phyloP scores from a whole-genome alignment of 2,888 invertebrate species.

The Automeris io region DNA sequence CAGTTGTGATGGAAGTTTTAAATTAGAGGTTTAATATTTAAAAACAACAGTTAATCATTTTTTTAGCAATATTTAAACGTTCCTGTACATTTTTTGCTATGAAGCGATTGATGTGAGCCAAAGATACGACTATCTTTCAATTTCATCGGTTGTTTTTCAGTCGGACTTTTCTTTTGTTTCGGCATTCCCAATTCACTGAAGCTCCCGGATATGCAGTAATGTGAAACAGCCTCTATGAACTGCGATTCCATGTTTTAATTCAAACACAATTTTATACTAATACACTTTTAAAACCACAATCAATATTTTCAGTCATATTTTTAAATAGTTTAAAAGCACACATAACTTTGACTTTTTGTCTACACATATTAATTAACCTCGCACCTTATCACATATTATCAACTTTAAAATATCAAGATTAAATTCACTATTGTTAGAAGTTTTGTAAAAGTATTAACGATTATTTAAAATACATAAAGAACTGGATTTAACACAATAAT shows the following conservation, averaged over 20 bases:
- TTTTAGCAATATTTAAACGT: no score
- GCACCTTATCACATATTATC: no score
- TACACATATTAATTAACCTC: no score
- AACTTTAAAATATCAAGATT: no score
- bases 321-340: not conserved
- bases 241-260: slow-evolving; percentile 23
- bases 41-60: no score
- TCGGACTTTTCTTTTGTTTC: slow-evolving; percentile 32
- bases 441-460: no score
- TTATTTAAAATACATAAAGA: no score
- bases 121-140: slow-evolving; percentile 34
- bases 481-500: no score
- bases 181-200: slow-evolving; percentile 2
- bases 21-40: no score
- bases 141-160: slow-evolving; percentile 41
- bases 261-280: not conserved
- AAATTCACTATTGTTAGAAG: no score
- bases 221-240: slow-evolving; percentile 21
- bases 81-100: slow-evolving; percentile 31
- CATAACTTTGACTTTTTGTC: no score
- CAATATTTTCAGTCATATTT: not conserved
- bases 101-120: slow-evolving; percentile 41
- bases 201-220: slow-evolving; percentile 11
- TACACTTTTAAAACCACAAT: not conserved
- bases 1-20: no score